Evolutionary conservation across 2,113 vertebrate species (phyloP).

Genomic region (Phalacrocorax aristotelis): DNA sequence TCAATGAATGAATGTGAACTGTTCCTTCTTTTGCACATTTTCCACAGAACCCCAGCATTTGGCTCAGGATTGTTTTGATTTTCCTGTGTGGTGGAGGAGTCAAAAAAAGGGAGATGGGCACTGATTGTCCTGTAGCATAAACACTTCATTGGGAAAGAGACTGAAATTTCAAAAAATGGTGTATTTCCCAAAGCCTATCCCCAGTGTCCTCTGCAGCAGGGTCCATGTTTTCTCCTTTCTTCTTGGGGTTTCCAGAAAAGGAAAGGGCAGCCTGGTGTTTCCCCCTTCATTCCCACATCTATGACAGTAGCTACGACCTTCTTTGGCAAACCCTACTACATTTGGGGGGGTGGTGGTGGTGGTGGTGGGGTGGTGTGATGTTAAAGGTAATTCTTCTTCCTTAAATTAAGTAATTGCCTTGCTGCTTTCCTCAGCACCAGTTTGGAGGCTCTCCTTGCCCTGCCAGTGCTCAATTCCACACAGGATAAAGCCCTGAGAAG

Average conservation of each 20-base stretch:
- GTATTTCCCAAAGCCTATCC: not conserved
- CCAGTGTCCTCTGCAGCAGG: not conserved
- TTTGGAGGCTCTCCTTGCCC: not conserved
- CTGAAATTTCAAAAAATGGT: not conserved
- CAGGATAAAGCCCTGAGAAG: not conserved
- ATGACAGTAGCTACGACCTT: fast-evolving
- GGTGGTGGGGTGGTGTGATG: no score
- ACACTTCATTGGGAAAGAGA: not conserved
- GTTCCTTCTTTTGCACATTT: not conserved
- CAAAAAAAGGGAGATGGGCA: not conserved
- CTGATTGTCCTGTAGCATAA: not conserved
- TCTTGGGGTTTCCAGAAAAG: not conserved
- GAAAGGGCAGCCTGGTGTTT: not conserved
- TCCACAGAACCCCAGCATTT: not conserved
- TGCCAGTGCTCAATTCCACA: not conserved
- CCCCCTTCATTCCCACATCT: not conserved
- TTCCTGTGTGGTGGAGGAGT: not conserved
- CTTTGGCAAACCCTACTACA: not conserved
- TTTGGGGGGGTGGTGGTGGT: not conserved
- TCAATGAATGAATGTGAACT: not conserved
- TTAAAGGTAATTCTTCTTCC: not conserved
- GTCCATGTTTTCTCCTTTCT: not conserved
- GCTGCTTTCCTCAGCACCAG: not conserved
- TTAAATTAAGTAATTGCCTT: not conserved
- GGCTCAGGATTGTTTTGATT: not conserved